These are phyloP conservation scores for Acipenser oxyrinchus DNA, from an alignment of 2,797 vertebrate species.

Conservation along the genomic window DNA sequence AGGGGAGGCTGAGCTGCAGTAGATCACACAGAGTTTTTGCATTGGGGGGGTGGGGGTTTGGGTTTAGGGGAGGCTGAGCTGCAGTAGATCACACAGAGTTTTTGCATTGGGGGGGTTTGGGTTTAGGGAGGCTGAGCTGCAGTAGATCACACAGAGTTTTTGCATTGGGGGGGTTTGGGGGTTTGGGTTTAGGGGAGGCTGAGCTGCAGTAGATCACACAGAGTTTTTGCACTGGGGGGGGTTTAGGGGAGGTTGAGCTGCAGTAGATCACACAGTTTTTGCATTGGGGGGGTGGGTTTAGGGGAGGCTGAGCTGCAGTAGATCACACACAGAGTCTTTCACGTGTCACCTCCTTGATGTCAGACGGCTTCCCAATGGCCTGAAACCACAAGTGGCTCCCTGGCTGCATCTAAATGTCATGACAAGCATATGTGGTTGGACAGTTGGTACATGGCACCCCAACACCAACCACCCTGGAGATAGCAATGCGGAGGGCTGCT, in stretches of 20 bases:
- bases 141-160: conserved; percentile 32
- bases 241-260: background rate
- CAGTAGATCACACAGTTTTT: background rate
- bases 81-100: conserved; percentile 33
- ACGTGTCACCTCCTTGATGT: background rate
- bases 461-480: conserved; percentile 29
- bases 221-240: conserved; percentile 13
- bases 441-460: conserved; percentile 25
- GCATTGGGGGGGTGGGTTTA: too few species aligned
- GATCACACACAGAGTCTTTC: conserved; percentile 9
- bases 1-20: conserved; percentile 22
- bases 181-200: conserved; percentile 4
- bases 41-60: background rate
- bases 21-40: conserved; percentile 31
- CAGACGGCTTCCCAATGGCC: conserved; percentile 16
- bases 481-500: conserved; percentile 13
- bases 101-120: background rate
- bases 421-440: conserved; percentile 33
- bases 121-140: conserved; percentile 19
- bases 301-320: background rate
- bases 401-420: conserved; percentile 32
- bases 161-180: background rate
- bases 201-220: conserved; percentile 33
- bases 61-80: conserved; percentile 17
- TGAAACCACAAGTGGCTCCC: conserved; percentile 26